phyloP scores from a whole-genome alignment of 2,113 vertebrate genomes.

The Donacobius atricapilla region DNA sequence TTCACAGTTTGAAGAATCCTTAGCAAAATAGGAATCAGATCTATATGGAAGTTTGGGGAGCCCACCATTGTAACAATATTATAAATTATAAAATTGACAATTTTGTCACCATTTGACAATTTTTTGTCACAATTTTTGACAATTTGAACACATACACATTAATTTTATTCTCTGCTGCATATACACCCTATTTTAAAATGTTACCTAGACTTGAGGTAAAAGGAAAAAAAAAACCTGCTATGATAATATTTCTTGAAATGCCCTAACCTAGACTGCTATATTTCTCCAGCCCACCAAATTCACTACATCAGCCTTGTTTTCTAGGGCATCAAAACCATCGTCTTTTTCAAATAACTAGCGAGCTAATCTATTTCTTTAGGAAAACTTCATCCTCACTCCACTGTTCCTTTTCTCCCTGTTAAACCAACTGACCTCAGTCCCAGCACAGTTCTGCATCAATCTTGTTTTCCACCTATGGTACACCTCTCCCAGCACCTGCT shows the following conservation, averaged over 20 bases:
- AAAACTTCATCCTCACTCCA: background rate
- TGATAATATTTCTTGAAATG: background rate
- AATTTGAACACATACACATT: background rate
- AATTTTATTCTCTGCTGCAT: background rate
- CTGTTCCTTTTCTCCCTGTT: background rate
- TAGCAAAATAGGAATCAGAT: background rate
- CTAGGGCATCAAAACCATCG: background rate
- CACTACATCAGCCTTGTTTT: background rate
- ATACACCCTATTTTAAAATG: background rate
- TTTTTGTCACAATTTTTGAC: no score
- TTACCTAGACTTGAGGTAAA: background rate
- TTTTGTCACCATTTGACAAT: no score
- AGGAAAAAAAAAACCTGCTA: background rate
- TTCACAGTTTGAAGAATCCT: background rate
- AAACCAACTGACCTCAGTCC: background rate
- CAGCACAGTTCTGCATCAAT: background rate
- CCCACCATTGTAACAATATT: background rate
- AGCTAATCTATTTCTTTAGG: background rate
- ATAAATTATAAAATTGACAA: background rate
- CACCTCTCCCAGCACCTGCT: background rate
- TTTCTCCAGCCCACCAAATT: background rate
- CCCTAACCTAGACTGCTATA: background rate
- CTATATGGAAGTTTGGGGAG: background rate
- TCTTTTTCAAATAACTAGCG: background rate
- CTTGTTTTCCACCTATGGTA: background rate